phyloP scores from a whole-genome alignment of 2,888 invertebrate genomes.

The Dynastes tityus region DNA sequence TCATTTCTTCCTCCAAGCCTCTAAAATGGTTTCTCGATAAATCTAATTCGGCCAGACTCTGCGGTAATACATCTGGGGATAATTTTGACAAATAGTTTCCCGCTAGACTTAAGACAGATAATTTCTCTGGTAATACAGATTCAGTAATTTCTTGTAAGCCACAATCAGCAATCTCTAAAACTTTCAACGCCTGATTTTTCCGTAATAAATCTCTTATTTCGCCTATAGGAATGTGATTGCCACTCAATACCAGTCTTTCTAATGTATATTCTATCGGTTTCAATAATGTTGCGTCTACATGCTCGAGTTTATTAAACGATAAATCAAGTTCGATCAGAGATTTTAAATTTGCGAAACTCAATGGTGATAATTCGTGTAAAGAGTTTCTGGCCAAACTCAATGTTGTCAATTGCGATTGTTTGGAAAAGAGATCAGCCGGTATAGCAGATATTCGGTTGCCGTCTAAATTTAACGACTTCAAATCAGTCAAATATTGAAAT shows the following conservation, averaged over 20 bases:
- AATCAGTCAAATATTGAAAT: constrained; percentile 77
- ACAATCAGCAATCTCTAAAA: constrained; percentile 75
- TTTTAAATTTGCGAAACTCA: constrained; percentile 81
- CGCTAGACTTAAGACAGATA: constrained; percentile 78
- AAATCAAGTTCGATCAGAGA: constrained; percentile 81
- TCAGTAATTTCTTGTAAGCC: constrained; percentile 74
- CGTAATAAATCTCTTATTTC: constrained; percentile 73
- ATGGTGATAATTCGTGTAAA: constrained; percentile 79
- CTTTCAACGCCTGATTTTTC: constrained; percentile 73
- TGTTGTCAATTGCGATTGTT: constrained; percentile 72
- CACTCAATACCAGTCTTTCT: constrained; percentile 79
- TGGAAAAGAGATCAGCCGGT: constrained; percentile 78
- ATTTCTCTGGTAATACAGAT: constrained; percentile 74
- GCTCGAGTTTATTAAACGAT: constrained; percentile 81
- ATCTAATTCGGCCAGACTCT: constrained; percentile 77
- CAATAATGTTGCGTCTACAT: constrained; percentile 75
- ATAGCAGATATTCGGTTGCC: constrained; percentile 83
- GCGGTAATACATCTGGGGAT: constrained; percentile 73
- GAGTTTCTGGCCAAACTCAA: constrained; percentile 80
- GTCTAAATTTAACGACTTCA: constrained; percentile 79
- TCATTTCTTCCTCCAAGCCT: constrained; percentile 73
- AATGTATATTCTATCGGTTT: constrained; percentile 75
- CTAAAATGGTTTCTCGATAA: constrained; percentile 82
- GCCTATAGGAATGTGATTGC: constrained; percentile 76
- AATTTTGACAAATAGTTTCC: constrained; percentile 79